Conservation (phyloP, 2,797 vertebrate genomes). For the Malacoraja senta region DNA sequence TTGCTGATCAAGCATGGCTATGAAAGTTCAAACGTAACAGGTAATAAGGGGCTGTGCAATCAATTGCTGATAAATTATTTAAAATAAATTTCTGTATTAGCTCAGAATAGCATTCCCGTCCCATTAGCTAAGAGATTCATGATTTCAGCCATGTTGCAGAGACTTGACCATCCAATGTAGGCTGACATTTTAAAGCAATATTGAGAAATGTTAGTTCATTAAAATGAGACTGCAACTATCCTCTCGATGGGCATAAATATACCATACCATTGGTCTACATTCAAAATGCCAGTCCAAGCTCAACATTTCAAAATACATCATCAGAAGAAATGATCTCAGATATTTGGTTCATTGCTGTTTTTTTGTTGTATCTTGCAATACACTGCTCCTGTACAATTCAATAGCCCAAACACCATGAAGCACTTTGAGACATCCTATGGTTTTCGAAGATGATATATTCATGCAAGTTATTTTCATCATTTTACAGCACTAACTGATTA, state of each 20-base stretch:
- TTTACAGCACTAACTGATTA: background rate
- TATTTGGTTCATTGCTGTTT: background rate
- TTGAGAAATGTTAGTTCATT: background rate
- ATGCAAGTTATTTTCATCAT: background rate
- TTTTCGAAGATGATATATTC: background rate
- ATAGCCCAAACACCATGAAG: background rate
- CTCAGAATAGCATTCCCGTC: background rate
- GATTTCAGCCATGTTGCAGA: background rate
- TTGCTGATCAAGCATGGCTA: background rate
- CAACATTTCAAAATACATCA: background rate
- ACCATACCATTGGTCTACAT: background rate
- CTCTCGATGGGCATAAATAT: background rate
- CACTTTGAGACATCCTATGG: background rate
- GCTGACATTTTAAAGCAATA: background rate
- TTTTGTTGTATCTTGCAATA: background rate
- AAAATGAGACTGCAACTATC: background rate
- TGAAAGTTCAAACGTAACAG: background rate
- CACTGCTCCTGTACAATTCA: background rate
- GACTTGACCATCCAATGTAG: background rate
- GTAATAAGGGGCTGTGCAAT: background rate
- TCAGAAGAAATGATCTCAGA: background rate
- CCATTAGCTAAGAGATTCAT: background rate
- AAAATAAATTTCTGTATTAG: background rate
- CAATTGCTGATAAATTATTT: background rate
- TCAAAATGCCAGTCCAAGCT: background rate